Conservation (phyloP, 2,888 invertebrate species). For the Drosophila hamatofila region DNA sequence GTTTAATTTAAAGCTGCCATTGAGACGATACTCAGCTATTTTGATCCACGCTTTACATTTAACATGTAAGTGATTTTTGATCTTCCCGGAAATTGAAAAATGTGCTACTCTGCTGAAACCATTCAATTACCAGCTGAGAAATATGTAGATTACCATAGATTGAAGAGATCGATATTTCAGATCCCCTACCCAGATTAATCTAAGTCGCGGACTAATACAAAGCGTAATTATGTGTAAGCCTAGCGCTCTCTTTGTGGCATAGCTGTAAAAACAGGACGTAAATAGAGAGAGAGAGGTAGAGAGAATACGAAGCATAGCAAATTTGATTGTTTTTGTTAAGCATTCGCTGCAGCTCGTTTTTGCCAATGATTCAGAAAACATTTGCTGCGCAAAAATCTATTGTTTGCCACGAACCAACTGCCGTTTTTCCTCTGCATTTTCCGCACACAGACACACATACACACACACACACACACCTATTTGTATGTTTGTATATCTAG, state of each 20-base stretch:
- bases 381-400: constrained; percentile 46
- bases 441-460: constrained; percentile 40
- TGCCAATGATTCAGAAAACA: constrained; percentile 35
- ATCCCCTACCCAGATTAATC: constrained; percentile 34
- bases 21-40: constrained; percentile 10
- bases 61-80: constrained; percentile 21
- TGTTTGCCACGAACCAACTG: constrained; percentile 65
- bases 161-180: constrained; percentile 28
- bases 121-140: constrained; percentile 32
- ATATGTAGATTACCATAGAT: constrained; percentile 10
- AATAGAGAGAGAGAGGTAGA: neutral
- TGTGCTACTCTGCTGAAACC: constrained; percentile 25
- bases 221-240: constrained; percentile 51
- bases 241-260: neutral
- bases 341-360: constrained; percentile 70
- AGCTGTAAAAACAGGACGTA: neutral
- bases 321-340: constrained; percentile 43
- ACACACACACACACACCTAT: neutral
- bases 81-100: constrained; percentile 34
- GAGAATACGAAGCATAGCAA: constrained; percentile 43
- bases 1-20: constrained; percentile 12
- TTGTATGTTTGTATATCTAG: constrained; percentile 28
- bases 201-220: constrained; percentile 29
- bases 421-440: constrained; percentile 72
- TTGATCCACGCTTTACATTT: constrained; percentile 11